Base-by-base conservation (phyloP, 2,113 vertebrate genomes). In the Nothobranchius furzeri region DNA sequence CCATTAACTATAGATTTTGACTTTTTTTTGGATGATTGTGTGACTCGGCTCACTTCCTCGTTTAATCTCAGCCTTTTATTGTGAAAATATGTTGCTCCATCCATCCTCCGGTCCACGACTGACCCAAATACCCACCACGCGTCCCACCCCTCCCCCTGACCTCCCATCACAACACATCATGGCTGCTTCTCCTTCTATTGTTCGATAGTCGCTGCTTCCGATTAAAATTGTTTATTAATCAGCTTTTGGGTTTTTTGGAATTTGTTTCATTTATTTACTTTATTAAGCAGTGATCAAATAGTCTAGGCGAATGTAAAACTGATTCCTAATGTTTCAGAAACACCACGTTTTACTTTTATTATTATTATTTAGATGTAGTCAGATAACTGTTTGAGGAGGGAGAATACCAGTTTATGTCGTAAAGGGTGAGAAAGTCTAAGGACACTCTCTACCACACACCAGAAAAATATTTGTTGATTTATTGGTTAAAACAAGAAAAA, bases 101-200 rank as follows among this genome's bases (percentile, higher is more conserved):
- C 55, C 67, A 70, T 76, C 70, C 79, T 63, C 69, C 62, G 73
- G 69, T 69, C 47, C 74, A 59, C 14, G 48, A 24, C 68, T 92
- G 90, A 92, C 90, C 90, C 88, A 91, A 78, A 92, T 91, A 88
- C 64, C 66, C 75, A 52, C 67, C 49, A 15, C 63, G 1, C 20
- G 20, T 20, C 20, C 20, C 20, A 11, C 88, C 84, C 89, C 87
- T 87, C 83, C 87, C 85, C 84, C 83, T 69, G 69, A 72, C 63
- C 72, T 75, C 65, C 56, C 58, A 75, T 82, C 73, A 75, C 70
- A 81, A 77, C 84, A 81, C 70, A 86, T 12, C 67, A 25, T 20
- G 50, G 54, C 76, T 73, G 56, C 60, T 62, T 64, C 49, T 43
- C 66, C 63, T 48, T 78, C 69, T 78, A 64, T 88, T 87, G 65